Percentiles rank a stretch among this genome's conserved stretches.
phyloP scores from a whole-genome alignment of 1,140 invertebrate genomes.

The Colletes latitarsis region DNA sequence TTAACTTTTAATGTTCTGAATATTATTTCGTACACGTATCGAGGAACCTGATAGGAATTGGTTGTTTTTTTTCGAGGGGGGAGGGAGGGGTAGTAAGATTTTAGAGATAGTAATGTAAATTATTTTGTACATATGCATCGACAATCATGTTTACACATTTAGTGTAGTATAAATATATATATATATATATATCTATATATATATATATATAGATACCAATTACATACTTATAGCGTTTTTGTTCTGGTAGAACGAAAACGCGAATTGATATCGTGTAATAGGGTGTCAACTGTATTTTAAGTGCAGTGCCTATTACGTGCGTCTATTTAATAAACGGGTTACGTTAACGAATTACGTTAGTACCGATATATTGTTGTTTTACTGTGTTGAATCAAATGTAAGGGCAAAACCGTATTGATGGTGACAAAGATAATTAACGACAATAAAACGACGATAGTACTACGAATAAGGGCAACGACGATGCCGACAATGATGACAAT shows the following conservation, averaged over 20 bases:
- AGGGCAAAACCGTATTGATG: slow-evolving; percentile 18
- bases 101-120: slow-evolving; percentile 66
- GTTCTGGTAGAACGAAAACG: not conserved
- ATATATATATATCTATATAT: no score
- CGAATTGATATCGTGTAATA: not conserved
- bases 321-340: slow-evolving; percentile 75
- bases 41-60: slow-evolving; percentile 34
- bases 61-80: not conserved
- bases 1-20: slow-evolving; percentile 6
- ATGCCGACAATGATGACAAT: slow-evolving; percentile 39
- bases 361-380: slow-evolving; percentile 67
- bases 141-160: slow-evolving; percentile 71
- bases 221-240: not conserved
- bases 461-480: slow-evolving; percentile 17
- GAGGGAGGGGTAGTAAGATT: slow-evolving; percentile 46
- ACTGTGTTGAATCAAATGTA: slow-evolving; percentile 71
- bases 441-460: not conserved
- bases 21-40: slow-evolving; percentile 36
- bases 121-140: slow-evolving; percentile 73
- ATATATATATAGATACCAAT: slow-evolving; percentile 37
- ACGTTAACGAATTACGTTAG: slow-evolving; percentile 74
- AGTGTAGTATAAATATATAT: slow-evolving; percentile 58
- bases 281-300: slow-evolving; percentile 22
- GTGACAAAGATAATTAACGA: not conserved
- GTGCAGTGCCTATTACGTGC: slow-evolving; percentile 69